phyloP scores from a whole-genome alignment of 2,113 vertebrate species.

The Colaptes auratus region DNA sequence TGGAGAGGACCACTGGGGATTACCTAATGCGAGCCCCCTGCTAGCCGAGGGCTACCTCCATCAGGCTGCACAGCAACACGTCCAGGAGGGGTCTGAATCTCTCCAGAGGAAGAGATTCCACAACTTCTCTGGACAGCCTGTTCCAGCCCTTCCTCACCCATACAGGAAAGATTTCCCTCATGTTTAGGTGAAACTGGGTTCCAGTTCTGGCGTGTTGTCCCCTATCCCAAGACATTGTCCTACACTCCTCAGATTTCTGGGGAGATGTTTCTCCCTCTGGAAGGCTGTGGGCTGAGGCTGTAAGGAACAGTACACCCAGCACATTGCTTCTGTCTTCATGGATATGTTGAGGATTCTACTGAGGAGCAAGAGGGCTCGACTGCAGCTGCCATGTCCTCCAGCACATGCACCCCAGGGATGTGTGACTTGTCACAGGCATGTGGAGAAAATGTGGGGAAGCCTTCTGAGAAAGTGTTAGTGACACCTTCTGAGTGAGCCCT shows the following conservation, averaged over 20 bases:
- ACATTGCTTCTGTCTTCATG: background rate
- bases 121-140: no score
- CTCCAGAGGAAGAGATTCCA: no score
- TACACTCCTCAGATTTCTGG: background rate
- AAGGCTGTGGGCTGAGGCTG: background rate
- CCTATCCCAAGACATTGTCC: background rate
- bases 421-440: background rate
- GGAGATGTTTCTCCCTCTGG: background rate
- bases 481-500: background rate
- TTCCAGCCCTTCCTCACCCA: no score
- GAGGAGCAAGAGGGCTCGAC: rapidly evolving
- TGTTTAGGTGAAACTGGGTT: no score
- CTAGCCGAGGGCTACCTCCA: background rate
- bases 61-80: background rate
- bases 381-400: rapidly evolving
- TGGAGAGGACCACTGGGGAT: background rate
- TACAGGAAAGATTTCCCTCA: no score
- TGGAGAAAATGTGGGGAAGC: background rate
- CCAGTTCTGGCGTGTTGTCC: no score
- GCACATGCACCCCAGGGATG: background rate
- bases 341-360: background rate
- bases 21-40: background rate
- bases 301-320: background rate
- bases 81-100: no score
- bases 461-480: background rate